A percentile compares a stretch with the other conserved stretches of the same genome.
phyloP scores from a whole-genome alignment of 2,888 invertebrate genomes.

The Eumerus sabulonum region DNA sequence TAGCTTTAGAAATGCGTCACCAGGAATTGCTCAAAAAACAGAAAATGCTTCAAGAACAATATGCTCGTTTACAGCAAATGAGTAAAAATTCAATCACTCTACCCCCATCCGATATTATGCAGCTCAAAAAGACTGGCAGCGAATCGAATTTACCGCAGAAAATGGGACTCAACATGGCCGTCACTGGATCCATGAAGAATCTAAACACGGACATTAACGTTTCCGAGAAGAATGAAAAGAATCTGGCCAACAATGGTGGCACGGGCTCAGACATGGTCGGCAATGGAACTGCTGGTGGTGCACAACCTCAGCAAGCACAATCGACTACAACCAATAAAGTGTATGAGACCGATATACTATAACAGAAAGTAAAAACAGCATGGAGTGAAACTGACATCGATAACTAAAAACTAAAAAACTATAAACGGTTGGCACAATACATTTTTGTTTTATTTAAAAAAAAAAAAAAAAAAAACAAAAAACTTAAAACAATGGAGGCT shows the following conservation, averaged over 20 bases:
- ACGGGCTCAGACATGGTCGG: slow-evolving; percentile 46
- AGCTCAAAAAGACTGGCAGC: slow-evolving; percentile 91
- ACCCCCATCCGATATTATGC: slow-evolving; percentile 80
- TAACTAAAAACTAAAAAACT: too few species aligned
- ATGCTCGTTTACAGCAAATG: slow-evolving; percentile 91
- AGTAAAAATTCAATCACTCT: slow-evolving; percentile 87
- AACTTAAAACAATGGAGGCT: slow-evolving; percentile 43
- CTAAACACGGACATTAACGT: slow-evolving; percentile 71
- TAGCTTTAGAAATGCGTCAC: slow-evolving; percentile 91
- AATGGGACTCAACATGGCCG: slow-evolving; percentile 85
- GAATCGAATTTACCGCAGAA: slow-evolving; percentile 92
- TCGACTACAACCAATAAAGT: slow-evolving; percentile 87
- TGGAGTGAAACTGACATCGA: slow-evolving; percentile 78
- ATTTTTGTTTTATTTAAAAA: too few species aligned
- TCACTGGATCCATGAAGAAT: slow-evolving; percentile 73
- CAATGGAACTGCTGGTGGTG: slow-evolving; percentile 54
- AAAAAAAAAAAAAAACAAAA: too few species aligned
- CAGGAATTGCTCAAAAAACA: slow-evolving; percentile 93
- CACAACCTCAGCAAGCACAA: slow-evolving; percentile 69
- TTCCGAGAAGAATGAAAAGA: slow-evolving; percentile 71
- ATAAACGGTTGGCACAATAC: background rate
- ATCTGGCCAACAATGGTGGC: slow-evolving; percentile 72
- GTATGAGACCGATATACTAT: slow-evolving; percentile 97
- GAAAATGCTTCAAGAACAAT: slow-evolving; percentile 93
- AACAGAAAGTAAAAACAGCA: slow-evolving; percentile 80